Evolutionary conservation across 2,797 vertebrate species (phyloP).

Genomic region (Phataginus tetradactyla): DNA sequence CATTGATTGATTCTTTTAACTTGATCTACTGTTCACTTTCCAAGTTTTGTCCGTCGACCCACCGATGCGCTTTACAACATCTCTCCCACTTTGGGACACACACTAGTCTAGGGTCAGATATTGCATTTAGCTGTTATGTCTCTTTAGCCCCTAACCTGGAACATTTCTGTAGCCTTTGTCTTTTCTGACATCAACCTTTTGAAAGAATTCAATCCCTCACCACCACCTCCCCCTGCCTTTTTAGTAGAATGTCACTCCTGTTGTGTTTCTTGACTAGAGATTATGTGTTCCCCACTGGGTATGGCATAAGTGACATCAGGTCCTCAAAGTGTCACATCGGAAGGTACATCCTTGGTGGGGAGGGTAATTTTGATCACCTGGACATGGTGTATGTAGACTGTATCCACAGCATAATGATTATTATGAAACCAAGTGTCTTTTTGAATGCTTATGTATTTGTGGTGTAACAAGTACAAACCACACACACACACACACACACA

Average conservation of each 20-base stretch:
- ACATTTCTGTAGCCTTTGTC: neutral
- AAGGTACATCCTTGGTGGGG: neutral
- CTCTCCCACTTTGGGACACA: neutral
- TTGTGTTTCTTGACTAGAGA: neutral
- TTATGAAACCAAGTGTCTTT: neutral
- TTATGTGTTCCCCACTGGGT: neutral
- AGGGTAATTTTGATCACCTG: neutral
- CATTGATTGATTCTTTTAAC: neutral
- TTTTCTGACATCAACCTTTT: neutral
- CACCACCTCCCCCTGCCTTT: neutral
- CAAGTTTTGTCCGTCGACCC: neutral
- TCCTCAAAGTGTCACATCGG: neutral
- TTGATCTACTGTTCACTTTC: neutral
- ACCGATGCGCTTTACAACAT: no score
- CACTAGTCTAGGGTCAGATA: neutral
- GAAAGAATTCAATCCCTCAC: neutral
- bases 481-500: neutral
- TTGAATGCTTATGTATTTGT: neutral
- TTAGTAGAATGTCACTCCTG: neutral
- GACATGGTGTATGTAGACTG: neutral
- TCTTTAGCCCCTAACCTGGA: neutral
- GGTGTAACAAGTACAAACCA: neutral
- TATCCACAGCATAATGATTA: neutral
- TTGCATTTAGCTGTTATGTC: neutral
- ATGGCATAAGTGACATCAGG: neutral